Evolutionary conservation across 2,113 vertebrate genomes (phyloP), one percentile per base, ranked within the genome.

Genomic region (Tragulus kanchil): DNA sequence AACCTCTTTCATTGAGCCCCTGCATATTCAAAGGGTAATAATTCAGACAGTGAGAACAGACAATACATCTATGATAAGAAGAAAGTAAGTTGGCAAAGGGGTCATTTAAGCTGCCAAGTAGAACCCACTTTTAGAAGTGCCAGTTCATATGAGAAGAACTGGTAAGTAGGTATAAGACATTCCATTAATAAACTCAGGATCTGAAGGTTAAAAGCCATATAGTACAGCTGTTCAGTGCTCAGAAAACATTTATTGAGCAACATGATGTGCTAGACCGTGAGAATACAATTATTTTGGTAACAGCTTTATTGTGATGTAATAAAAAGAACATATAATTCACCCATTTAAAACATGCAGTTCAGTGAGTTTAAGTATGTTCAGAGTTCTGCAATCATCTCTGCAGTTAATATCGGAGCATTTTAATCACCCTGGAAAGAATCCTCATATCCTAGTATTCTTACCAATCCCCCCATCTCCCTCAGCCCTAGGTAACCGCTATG

Each of bases 61-160:
- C 90, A 93, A 88, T 61, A 88, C 16, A 31, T 96, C 48, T 89
- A 61, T 78, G 88, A 94, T 48, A 95, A 94, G 85, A 96, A 90
- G 69, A 88, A 90, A 96, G 61, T 31, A 95, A 88, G 59, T 58
- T 95, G 59, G 88, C 36, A 48, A 95, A 52, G 89, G 54, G 56
- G 64, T 78, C 91, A 85, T 96, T 95, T 85, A 88, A 97, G 61
- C 69, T 95, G 82, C 85, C 62, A 96, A 71, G 61, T 58, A 42
- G 90, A 71, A 54, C 54, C 85, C 16, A 69, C 17, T 95, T 93
- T 92, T 81, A 65, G 28, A 87, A 85, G 84, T 96, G 73, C 85
- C 75, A 90, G 31, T 90, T 94, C 19, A 10, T 42, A 87, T 81
- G 58, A 50, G 92, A 84, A 92, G 36, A 67, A 77, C 56, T 82